Percentiles rank a stretch among this genome's conserved stretches.
phyloP scores from a whole-genome alignment of 2,888 invertebrate genomes.

The Axea sp. region DNA sequence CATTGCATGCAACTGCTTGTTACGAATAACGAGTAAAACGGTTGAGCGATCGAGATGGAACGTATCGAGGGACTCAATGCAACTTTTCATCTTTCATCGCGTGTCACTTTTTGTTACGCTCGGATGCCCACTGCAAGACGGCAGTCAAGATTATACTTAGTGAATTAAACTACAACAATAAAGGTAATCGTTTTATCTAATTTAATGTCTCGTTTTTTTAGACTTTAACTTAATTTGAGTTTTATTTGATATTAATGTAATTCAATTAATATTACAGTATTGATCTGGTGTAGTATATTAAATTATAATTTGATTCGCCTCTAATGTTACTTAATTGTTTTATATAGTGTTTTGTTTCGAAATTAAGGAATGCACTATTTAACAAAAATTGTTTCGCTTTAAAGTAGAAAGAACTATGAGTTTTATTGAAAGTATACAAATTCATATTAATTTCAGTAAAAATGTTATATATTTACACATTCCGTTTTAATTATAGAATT shows the following conservation, averaged over 20 bases:
- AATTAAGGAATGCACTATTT: too few relatives aligned
- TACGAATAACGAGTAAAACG: slow-evolving; percentile 54
- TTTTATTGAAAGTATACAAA: too few relatives aligned
- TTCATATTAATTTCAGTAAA: too few relatives aligned
- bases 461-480: too few relatives aligned
- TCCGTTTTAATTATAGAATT: too few relatives aligned
- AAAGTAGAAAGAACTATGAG: too few relatives aligned
- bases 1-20: slow-evolving; percentile 45
- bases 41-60: slow-evolving; percentile 40
- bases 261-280: too few relatives aligned
- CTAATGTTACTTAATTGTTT: too few relatives aligned
- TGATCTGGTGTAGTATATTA: too few relatives aligned
- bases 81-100: slow-evolving; percentile 55
- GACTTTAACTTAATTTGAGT: slow-evolving; percentile 3
- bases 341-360: too few relatives aligned
- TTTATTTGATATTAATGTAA: neutral
- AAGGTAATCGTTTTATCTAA: slow-evolving; percentile 6
- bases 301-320: too few relatives aligned
- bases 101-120: slow-evolving; percentile 52
- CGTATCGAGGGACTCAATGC: slow-evolving; percentile 38
- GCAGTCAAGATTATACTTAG: slow-evolving; percentile 34
- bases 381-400: too few relatives aligned
- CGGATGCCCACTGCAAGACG: slow-evolving; percentile 31
- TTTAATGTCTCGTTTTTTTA: slow-evolving; percentile 9
- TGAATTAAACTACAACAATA: slow-evolving; percentile 23